phyloP scores from a whole-genome alignment of 2,797 vertebrate genomes.

The Alosa sapidissima region DNA sequence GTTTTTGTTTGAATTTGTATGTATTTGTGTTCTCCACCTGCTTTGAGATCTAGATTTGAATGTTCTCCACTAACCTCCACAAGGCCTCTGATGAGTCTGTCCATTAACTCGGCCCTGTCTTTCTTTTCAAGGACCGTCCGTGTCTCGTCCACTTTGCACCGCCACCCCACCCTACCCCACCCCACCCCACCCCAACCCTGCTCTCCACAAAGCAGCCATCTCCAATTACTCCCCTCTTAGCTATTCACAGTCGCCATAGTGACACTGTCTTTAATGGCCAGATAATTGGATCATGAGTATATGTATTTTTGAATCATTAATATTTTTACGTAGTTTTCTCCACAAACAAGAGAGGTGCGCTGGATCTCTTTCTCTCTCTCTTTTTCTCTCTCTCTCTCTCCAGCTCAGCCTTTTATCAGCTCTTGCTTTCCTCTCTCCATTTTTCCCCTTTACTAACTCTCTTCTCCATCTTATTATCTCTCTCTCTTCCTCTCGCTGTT shows the following conservation, averaged over 20 bases:
- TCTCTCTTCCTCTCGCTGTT: not conserved
- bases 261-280: not conserved
- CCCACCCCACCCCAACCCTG: not conserved
- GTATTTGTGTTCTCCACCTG: not conserved
- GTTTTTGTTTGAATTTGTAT: not conserved
- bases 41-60: not conserved
- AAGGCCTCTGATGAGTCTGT: not conserved
- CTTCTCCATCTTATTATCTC: not conserved
- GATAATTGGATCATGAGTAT: constrained; percentile 22
- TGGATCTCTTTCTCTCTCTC: not conserved
- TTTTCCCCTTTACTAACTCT: not conserved
- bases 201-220: constrained; percentile 14
- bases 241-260: constrained; percentile 18
- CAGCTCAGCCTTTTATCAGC: not conserved
- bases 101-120: not conserved
- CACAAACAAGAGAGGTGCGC: not conserved
- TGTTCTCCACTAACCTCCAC: not conserved
- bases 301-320: constrained; percentile 20
- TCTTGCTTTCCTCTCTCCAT: not conserved
- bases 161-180: not conserved
- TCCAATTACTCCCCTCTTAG: constrained; percentile 9
- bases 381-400: not conserved
- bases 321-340: not conserved
- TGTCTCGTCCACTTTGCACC: not conserved
- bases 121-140: not conserved